Evolutionary conservation across 2,888 invertebrate species (phyloP).

Genomic region (Caenorhabditis drosophilae): DNA sequence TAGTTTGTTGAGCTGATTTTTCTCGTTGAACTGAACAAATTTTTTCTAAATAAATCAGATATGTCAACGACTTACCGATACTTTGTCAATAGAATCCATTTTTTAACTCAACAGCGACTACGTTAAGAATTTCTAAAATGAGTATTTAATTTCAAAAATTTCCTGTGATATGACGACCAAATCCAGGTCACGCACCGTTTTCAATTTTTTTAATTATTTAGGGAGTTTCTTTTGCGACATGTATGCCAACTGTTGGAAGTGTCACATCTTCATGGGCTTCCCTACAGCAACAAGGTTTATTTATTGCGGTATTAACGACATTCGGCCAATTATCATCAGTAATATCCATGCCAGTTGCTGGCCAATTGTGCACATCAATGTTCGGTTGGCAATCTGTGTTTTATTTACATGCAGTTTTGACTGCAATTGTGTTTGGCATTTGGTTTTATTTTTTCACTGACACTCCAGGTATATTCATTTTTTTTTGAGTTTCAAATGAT

Average conservation of each 20-base stretch:
- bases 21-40: neutral
- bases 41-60: too few species aligned
- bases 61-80: too few species aligned
- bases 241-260: slow-evolving; percentile 9
- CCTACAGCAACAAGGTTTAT: slow-evolving; percentile 5
- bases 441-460: slow-evolving; percentile 49
- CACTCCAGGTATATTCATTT: slow-evolving; percentile 41
- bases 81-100: too few species aligned
- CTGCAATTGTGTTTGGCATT: slow-evolving; percentile 47
- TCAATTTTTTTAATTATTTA: slow-evolving; percentile 1
- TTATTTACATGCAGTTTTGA: slow-evolving; percentile 59
- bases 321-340: slow-evolving; percentile 28
- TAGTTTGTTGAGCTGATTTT: slow-evolving; percentile 11
- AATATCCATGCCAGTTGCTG: slow-evolving; percentile 54
- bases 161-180: too few species aligned
- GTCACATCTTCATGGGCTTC: slow-evolving; percentile 4
- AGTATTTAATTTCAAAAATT: too few species aligned
- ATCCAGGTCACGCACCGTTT: too few species aligned
- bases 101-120: too few species aligned
- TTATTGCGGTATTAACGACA: slow-evolving; percentile 4
- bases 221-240: slow-evolving; percentile 9
- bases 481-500: too few species aligned
- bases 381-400: slow-evolving; percentile 64
- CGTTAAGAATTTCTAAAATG: too few species aligned
- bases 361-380: slow-evolving; percentile 55